Percentiles rank a stretch among this genome's conserved stretches.
Conservation (phyloP, 2,888 invertebrate genomes). For the Tinea trinotella region DNA sequence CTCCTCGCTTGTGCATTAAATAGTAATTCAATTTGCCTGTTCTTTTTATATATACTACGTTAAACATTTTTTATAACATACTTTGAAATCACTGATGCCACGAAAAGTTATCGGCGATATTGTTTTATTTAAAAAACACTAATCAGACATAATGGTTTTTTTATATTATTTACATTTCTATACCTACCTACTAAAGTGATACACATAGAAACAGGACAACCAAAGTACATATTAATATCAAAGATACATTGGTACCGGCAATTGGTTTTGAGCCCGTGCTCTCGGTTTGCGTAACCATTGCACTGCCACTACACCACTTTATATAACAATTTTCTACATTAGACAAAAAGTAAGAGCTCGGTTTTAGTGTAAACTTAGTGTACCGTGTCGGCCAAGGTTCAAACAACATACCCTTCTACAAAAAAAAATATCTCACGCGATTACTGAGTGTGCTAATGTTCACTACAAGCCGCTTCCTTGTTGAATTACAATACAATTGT, state of each 20-base stretch:
- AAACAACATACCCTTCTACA: constrained; percentile 4
- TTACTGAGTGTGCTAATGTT: not conserved
- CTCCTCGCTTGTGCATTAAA: not conserved
- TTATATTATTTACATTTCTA: not conserved
- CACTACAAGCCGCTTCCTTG: not conserved
- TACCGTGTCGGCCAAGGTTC: constrained; percentile 14
- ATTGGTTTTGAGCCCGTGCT: too few species aligned
- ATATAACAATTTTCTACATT: not conserved
- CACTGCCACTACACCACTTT: too few species aligned
- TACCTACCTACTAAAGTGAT: too few species aligned
- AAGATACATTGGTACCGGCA: too few species aligned
- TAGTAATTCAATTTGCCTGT: not conserved
- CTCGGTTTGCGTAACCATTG: too few species aligned
- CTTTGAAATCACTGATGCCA: too few species aligned
- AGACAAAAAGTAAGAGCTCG: not conserved
- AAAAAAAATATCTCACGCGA: constrained; percentile 8
- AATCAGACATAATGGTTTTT: not conserved
- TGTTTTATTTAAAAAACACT: too few species aligned
- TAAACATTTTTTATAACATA: too few species aligned
- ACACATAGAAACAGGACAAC: too few species aligned
- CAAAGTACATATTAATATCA: too few species aligned
- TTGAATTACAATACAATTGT: not conserved
- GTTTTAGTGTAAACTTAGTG: not conserved
- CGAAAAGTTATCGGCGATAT: too few species aligned
- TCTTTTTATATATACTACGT: not conserved